Percentiles rank a stretch among this genome's conserved stretches.
phyloP scores from a whole-genome alignment of 1,140 invertebrate species.

The Drosophila dunni region DNA sequence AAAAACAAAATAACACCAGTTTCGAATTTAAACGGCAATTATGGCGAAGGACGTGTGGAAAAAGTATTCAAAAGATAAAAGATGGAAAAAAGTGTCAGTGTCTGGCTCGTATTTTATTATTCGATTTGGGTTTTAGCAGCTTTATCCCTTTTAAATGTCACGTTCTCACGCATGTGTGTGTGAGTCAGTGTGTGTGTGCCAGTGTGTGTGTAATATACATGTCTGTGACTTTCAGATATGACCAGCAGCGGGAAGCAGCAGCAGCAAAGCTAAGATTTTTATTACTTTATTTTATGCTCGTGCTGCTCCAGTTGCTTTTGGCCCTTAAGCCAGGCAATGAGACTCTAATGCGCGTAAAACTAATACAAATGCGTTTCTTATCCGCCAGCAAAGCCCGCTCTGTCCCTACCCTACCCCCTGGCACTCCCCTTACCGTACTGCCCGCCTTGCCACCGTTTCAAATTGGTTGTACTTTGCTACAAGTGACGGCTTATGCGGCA shows the following conservation, averaged over 20 bases:
- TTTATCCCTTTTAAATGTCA: conserved; percentile 81
- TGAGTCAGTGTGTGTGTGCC: conserved; percentile 18
- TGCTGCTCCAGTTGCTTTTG: conserved; percentile 50
- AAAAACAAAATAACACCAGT: conserved; percentile 16
- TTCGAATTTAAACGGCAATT: conserved; percentile 66
- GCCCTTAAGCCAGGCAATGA: conserved; percentile 77
- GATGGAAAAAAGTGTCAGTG: conserved; percentile 43
- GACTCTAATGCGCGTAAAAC: conserved; percentile 83
- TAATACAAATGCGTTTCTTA: conserved; percentile 83
- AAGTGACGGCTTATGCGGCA: conserved; percentile 80
- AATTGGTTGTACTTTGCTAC: conserved; percentile 80
- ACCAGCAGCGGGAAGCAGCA: conserved; percentile 22
- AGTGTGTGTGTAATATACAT: conserved; percentile 44
- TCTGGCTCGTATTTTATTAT: conserved; percentile 73
- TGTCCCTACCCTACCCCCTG: conserved; percentile 5
- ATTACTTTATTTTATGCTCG: conserved; percentile 82
- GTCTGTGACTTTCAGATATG: conserved; percentile 73
- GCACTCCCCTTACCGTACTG: background rate
- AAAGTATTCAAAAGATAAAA: background rate
- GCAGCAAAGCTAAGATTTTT: conserved; percentile 74
- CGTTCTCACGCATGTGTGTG: conserved; percentile 47
- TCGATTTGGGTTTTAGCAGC: conserved; percentile 70
- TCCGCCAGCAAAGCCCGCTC: conserved; percentile 38
- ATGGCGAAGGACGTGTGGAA: conserved; percentile 34
- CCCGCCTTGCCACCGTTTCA: conserved; percentile 45